Percentiles rank a stretch among this genome's conserved stretches.
Evolutionary conservation across 2,113 vertebrate species (phyloP).

Genomic region (Amazona guildingii): DNA sequence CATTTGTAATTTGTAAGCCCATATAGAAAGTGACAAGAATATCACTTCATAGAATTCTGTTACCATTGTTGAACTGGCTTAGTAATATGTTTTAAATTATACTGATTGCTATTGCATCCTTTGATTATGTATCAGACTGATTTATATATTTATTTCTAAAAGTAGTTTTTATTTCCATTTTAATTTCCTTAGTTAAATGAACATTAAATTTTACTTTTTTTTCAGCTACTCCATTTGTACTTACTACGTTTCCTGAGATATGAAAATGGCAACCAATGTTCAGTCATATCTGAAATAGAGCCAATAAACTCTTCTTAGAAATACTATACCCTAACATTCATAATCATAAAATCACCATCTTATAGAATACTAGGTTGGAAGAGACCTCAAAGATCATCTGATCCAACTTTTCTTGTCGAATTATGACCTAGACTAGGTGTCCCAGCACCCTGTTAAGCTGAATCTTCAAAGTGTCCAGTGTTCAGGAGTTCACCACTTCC

Average conservation of each 20-base stretch:
- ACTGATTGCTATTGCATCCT: not conserved
- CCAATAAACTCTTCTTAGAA: not conserved
- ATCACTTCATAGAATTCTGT: not conserved
- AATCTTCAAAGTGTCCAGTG: not conserved
- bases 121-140: not conserved
- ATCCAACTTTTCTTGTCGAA: not conserved
- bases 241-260: not conserved
- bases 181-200: not conserved
- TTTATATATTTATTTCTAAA: not conserved
- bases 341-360: not conserved
- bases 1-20: not conserved
- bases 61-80: not conserved
- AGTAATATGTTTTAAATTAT: not conserved
- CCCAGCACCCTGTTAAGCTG: not conserved
- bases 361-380: not conserved
- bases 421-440: not conserved
- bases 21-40: not conserved
- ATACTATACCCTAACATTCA: not conserved
- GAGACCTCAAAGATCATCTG: not conserved
- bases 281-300: not conserved
- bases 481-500: not conserved
- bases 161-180: not conserved
- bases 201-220: not conserved
- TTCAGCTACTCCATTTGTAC: not conserved
- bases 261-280: not conserved